Percentiles rank a stretch among this genome's conserved stretches.
Conservation (phyloP, 1,140 invertebrate genomes). For the Cotesia typhae region DNA sequence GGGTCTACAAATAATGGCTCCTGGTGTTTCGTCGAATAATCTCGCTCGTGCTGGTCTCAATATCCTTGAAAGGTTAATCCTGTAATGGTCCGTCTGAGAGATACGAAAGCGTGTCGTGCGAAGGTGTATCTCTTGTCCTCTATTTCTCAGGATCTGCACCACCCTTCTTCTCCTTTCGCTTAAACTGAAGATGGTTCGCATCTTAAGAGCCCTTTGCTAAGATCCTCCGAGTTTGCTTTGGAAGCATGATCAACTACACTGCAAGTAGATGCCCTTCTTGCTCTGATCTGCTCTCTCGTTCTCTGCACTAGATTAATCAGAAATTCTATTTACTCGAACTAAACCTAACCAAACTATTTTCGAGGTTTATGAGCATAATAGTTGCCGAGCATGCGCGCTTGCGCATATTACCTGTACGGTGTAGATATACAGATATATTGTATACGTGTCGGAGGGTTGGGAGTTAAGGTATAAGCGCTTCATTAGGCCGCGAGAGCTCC, state of each 20-base stretch:
- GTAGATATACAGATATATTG: conserved; percentile 17
- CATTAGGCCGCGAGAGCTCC: conserved; percentile 66
- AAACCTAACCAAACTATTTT: conserved; percentile 38
- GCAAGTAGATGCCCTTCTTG: conserved; percentile 51
- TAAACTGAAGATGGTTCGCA: conserved; percentile 8
- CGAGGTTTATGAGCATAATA: conserved; percentile 26
- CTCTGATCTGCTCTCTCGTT: conserved; percentile 41
- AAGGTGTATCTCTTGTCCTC: conserved; percentile 47
- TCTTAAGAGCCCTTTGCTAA: background rate
- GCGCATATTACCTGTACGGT: no score
- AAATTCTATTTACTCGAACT: conserved; percentile 29
- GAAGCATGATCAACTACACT: conserved; percentile 56
- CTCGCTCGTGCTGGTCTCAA: conserved; percentile 17
- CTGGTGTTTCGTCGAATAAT: conserved; percentile 29
- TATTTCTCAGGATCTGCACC: background rate
- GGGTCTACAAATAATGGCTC: conserved; percentile 30
- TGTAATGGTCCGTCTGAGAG: conserved; percentile 48
- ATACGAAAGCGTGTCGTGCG: conserved; percentile 54
- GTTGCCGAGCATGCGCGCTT: conserved; percentile 26
- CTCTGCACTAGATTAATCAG: conserved; percentile 32
- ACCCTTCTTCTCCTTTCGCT: background rate
- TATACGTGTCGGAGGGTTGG: conserved; percentile 43
- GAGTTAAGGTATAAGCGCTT: conserved; percentile 63
- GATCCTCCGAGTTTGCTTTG: background rate
- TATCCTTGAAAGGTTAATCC: conserved; percentile 57